Evolutionary conservation across 2,797 vertebrate species (phyloP), one percentile per base, ranked within the genome.

Genomic region (Cygnus olor): DNA sequence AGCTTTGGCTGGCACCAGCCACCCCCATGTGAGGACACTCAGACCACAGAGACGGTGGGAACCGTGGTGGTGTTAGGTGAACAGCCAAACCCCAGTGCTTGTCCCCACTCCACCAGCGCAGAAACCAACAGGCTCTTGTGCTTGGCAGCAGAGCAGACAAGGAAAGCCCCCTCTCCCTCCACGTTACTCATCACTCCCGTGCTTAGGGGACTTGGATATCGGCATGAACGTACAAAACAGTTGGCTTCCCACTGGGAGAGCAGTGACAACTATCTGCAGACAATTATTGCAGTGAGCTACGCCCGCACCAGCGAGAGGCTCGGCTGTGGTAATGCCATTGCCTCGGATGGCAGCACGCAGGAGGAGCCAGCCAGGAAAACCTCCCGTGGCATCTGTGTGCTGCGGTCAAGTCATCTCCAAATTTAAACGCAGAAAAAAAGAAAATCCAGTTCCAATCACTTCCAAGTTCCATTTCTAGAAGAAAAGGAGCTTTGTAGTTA

Each of bases 401-500:
- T 90, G 60, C 1, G 51, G 87, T 60, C 94, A 57, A 92, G 68
- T 73, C 78, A 73, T 45, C 63, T 2, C 88, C 76, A 79, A 91
- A 92, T 88, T 93, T 88, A 94, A 96, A 91, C 68, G 57, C 7
- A 69, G 22, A 87, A 77, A 91, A 77, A 79, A 88, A 85, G 9
- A 18, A 89, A 80, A 73, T 21, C 12, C 30, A 32, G 38, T 92
- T 74, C 40, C 61, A 63, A 24, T 70, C 14, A 32, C 68, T 90
- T 83, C 73, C 53, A 60, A 93, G 30, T 89, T 74, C 60, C 63
- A 72, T 60, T 92, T 91, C 58, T 42, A 22, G 74, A 61, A 76
- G 22, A 94, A 94, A 91, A 94, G 77, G 30, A 86, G 56, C 74
- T 95, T 88, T 94, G 80, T 93, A 66, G 44, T 32, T 60, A 40